Conservation (phyloP, 2,888 invertebrate genomes). For the Parnassius glacialis region DNA sequence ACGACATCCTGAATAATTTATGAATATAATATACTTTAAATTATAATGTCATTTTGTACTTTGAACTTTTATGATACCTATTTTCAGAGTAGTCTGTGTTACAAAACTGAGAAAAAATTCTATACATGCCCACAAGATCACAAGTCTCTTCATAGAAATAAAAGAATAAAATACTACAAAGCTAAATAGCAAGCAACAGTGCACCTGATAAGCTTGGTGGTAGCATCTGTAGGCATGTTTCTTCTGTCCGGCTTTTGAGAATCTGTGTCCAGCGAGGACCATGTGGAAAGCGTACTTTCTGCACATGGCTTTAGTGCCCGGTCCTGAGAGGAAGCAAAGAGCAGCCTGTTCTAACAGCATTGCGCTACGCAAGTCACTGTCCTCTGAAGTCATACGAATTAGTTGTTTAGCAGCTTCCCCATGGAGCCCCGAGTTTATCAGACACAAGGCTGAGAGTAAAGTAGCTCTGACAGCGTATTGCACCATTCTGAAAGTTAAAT, state of each 20-base stretch:
- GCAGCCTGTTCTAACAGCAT: constrained; percentile 97
- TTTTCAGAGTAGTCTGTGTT: no score
- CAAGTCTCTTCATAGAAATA: no score
- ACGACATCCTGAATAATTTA: no score
- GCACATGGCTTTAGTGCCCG: constrained; percentile 85
- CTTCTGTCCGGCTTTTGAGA: constrained; percentile 94
- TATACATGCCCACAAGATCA: no score
- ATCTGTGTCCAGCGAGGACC: constrained; percentile 97
- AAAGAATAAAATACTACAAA: no score
- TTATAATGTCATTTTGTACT: no score
- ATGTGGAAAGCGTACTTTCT: constrained; percentile 98
- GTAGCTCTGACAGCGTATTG: constrained; percentile 96
- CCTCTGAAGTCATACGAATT: constrained; percentile 97
- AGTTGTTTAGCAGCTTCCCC: constrained; percentile 97
- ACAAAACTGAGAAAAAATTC: no score
- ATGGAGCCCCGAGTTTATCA: constrained; percentile 88
- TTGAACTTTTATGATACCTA: no score
- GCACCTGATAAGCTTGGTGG: constrained; percentile 93
- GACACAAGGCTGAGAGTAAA: constrained; percentile 92
- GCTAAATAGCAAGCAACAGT: background rate
- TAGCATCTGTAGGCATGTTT: constrained; percentile 96
- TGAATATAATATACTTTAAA: no score
- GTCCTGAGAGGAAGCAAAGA: constrained; percentile 88
- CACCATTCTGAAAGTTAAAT: constrained; percentile 83
- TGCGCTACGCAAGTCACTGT: constrained; percentile 97